Evolutionary conservation across 2,797 vertebrate genomes (phyloP).

Genomic region (Gymnothorax reevesii): DNA sequence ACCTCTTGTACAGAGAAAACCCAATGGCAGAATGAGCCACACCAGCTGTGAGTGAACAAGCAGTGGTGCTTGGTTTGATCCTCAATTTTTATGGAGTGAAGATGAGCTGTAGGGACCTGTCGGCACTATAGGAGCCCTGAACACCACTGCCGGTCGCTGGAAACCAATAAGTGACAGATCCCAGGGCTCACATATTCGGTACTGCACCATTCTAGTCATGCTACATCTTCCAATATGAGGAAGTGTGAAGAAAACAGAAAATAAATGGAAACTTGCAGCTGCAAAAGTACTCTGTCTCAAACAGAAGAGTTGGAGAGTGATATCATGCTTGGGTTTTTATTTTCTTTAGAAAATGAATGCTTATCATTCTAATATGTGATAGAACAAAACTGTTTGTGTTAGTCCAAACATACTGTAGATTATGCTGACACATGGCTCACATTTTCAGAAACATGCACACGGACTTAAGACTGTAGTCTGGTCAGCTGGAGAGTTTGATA

Average conservation of each 20-base stretch:
- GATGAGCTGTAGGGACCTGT: not conserved
- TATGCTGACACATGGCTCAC: not conserved
- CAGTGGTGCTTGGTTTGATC: too few relatives aligned
- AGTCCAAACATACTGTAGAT: not conserved
- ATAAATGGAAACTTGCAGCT: not conserved
- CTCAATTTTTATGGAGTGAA: not conserved
- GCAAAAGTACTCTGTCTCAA: not conserved
- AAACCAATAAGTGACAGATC: too few relatives aligned
- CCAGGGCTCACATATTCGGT: not conserved
- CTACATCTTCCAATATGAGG: not conserved
- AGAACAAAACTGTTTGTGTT: not conserved
- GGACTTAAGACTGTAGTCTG: constrained; percentile 31
- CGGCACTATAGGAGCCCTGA: too few relatives aligned
- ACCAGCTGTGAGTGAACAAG: too few relatives aligned
- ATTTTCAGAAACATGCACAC: not conserved
- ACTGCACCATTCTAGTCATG: not conserved
- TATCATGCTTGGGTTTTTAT: not conserved
- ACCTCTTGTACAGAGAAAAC: too few relatives aligned
- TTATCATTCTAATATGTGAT: not conserved
- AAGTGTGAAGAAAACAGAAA: not conserved
- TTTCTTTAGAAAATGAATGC: not conserved
- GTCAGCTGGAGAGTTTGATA: constrained; percentile 59
- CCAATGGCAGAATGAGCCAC: too few relatives aligned
- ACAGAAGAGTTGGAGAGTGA: not conserved
- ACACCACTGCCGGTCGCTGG: too few relatives aligned